phyloP scores from a whole-genome alignment of 2,888 invertebrate species.

The Apamea anceps region DNA sequence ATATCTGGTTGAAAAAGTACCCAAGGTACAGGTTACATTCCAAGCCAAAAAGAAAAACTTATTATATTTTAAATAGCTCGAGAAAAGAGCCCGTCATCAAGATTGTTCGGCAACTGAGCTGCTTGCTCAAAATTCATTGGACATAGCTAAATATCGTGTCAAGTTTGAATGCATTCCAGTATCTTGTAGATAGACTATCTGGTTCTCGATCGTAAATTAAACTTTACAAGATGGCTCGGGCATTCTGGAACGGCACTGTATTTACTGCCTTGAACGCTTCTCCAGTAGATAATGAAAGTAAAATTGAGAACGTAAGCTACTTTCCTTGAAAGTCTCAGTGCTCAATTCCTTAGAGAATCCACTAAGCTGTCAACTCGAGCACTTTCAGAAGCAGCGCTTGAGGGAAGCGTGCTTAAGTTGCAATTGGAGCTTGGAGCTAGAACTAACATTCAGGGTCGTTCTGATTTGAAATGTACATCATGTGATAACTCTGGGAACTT shows the following conservation, averaged over 20 bases:
- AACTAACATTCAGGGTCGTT: not conserved
- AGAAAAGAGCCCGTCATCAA: not conserved
- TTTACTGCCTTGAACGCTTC: slow-evolving; percentile 12
- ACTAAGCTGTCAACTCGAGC: slow-evolving; percentile 47
- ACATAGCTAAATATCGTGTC: not conserved
- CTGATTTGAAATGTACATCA: slow-evolving; percentile 4
- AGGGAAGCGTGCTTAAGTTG: slow-evolving; percentile 10
- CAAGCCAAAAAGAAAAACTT: not conserved
- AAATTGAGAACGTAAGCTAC: slow-evolving; percentile 50
- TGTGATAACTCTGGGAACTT: not conserved
- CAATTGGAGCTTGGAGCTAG: slow-evolving; percentile 12
- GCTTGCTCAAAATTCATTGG: not conserved
- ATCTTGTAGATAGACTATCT: not conserved
- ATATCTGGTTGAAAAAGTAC: not conserved
- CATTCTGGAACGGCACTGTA: not conserved
- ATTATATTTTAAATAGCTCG: not conserved
- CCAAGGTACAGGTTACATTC: not conserved
- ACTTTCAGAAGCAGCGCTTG: slow-evolving; percentile 27
- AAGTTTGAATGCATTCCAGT: not conserved
- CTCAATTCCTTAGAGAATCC: slow-evolving; percentile 38
- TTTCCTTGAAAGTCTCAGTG: slow-evolving; percentile 53
- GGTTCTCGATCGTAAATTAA: not conserved
- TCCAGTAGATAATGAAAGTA: slow-evolving; percentile 41
- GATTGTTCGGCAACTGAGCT: not conserved
- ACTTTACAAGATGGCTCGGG: slow-evolving; percentile 1